Base-by-base conservation (phyloP, 2,113 vertebrate species). In the Zingel zingel region DNA sequence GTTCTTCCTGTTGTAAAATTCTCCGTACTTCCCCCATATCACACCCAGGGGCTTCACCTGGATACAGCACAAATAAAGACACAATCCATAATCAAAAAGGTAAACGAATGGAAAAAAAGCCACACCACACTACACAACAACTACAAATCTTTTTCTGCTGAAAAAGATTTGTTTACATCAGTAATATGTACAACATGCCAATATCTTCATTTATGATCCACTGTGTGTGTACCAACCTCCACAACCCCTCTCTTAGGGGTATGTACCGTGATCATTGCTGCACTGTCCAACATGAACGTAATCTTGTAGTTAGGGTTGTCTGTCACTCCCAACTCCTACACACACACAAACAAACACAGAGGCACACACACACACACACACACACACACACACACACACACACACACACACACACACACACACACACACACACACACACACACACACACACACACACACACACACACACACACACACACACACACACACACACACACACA, bases 251-350 rank as follows among this genome's bases (percentile, higher is more conserved):
- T 96, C 67, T 98, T 97, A 6, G 98, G 98, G 4, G 98, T 99
- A 89, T 99, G 98, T 18, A 99, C 98, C 1, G 98, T 99, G 94
- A 99, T 99, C 98, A 99, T 99, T 81, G 98, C 98, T 79, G 96
- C 98, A 80, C 98, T 99, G 93, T 99, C 98, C 96, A 99, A 89
- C 97, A 99, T 99, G 92, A 99, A 99, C 3, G 97, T 97, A 74
- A 99, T 97, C 95, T 99, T 99, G 94, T 99, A 99, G 94, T 97
- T 98, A 10, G 97, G 95, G 87, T 99, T 99, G 80, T 98, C 98
- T 2, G 96, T 98, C 92, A 99, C 98, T 72, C 98, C 98, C 62
- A 99, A 95, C 85, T 99, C 98, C 98, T 99, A 88, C n/a, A 92
- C 14, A 74, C 14, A 88, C 39, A 85, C 21, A 73, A n/a, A n/a